Evolutionary conservation across 2,888 invertebrate species (phyloP), one percentile per base, ranked within the genome.

Genomic region (Frankliniella fusca): DNA sequence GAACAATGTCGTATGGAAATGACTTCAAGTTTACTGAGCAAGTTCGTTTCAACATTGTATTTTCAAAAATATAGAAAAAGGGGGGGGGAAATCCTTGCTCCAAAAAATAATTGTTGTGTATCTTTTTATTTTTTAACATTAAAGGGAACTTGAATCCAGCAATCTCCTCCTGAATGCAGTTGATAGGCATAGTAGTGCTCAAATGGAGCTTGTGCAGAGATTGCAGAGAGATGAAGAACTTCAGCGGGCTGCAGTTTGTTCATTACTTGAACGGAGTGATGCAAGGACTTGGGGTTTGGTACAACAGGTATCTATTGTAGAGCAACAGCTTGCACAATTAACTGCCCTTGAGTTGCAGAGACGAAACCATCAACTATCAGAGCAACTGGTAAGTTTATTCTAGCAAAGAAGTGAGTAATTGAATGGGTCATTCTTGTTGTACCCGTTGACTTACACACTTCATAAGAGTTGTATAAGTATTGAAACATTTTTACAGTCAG

Each of bases 251-350:
- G 92, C 93, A 12, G 93, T 95, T 5, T 92, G 92, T 48, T 91
- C 93, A 20, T 88, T 94, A 80, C 88, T 94, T 83, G 93, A 94
- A 87, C 90, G 92, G 86, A 92, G 93, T 84, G 94, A 94, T 88
- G 91, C 94, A 11, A 91, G 93, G 85, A 93, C 92, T 84, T 94
- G 94, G 94, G 93, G 93, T 85, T 89, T 94, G 48, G 90, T 93
- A 85, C 93, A 94, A 87, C 94, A 94, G 90, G 82, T 83, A 9
- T 80, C 84, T 85, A 88, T 94, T 83, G 93, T 94, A 80, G 93
- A 94, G 85, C 89, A 90, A 18, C 93, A 94, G 88, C 88, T 95
- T 85, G 93, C 93, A 28, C 91, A 91, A 83, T 89, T 95, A 48
- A 94, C 94, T 84, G 89, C 90, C 81, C 92, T 94, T 84, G 94